Base-by-base conservation (phyloP, 2,797 vertebrate genomes). In the Podarcis lilfordi region DNA sequence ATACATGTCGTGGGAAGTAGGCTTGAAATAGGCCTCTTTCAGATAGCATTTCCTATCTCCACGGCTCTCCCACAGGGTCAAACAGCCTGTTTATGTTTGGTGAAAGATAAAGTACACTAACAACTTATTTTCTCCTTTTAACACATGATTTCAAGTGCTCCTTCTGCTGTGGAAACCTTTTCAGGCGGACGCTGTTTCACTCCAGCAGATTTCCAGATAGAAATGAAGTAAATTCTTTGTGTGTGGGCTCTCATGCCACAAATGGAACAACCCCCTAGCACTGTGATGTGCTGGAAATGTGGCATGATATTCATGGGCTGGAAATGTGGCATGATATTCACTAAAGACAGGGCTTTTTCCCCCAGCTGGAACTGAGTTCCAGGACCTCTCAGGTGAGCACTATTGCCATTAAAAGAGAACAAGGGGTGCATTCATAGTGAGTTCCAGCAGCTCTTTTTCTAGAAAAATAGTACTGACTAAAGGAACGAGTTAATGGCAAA, bases 211-310 rank as follows among this genome's bases (percentile, higher is more conserved):
- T 69, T 35, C 86, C 37, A 86, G 78, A 80, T 86, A 6, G 55
- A 80, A 86, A 72, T 72, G 66, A 71, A 86, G 64, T 77, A 80
- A 80, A 86, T 50, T 55, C 45, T 40, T 72, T 71, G 68, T 71
- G 45, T 55, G 68, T 71, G 43, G 45, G 29, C 69, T 87, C 81
- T 43, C 61, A 71, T 17, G 29, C 37, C 80, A 74, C n/a, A 84
- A 81, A 45, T 40, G 8, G 50, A 86, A n/a, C 43, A 37, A 17
- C 43, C 32, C 84, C 25, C 68, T 66, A 55, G 66, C 9, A 7
- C 64, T 37, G 25, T 80, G 69, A 86, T 81, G 32, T 82, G 35
- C 50, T 64, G 75, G 55, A 64, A 74, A 86, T 80, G 40, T 37
- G 55, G 75, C 55, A 19, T 75, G 8, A 50, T 9, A 17, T 81